Conservation (phyloP, 2,888 invertebrate genomes). For the Drosophila birchii region DNA sequence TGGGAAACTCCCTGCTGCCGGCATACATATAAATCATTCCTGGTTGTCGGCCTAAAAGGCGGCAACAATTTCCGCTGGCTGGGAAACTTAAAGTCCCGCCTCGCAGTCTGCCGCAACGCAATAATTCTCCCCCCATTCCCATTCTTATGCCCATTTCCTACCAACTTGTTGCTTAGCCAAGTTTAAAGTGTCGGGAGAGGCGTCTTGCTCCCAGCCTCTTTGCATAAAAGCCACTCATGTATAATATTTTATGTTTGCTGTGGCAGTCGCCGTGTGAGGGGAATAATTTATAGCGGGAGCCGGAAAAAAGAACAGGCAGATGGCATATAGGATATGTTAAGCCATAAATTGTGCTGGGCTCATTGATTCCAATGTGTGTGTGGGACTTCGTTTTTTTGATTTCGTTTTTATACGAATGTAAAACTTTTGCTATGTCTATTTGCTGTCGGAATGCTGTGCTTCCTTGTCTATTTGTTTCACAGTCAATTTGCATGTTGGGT, state of each 20-base stretch:
- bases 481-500: conserved; percentile 54
- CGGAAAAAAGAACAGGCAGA: conserved; percentile 28
- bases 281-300: conserved; percentile 65
- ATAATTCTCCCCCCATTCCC: conserved; percentile 19
- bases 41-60: conserved; percentile 60
- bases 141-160: neutral
- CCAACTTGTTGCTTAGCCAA: conserved; percentile 65
- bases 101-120: conserved; percentile 46
- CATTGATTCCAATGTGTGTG: conserved; percentile 64
- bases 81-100: conserved; percentile 43
- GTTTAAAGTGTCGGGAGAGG: conserved; percentile 39
- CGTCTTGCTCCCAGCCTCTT: conserved; percentile 26
- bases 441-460: conserved; percentile 10
- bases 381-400: conserved; percentile 43
- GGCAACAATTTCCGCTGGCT: conserved; percentile 58
- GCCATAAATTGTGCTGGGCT: conserved; percentile 63
- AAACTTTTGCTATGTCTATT: conserved; percentile 35
- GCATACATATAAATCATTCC: conserved; percentile 62
- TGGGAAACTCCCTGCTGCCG: conserved; percentile 1
- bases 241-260: conserved; percentile 65
- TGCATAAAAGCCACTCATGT: conserved; percentile 63
- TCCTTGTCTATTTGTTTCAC: conserved; percentile 36
- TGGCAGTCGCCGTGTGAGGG: conserved; percentile 7
- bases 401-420: conserved; percentile 19
- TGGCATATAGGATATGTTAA: conserved; percentile 44